Evolutionary conservation across 2,888 invertebrate genomes (phyloP), one percentile per base, ranked within the genome.

Genomic region (Pseudeuparius sepicola): DNA sequence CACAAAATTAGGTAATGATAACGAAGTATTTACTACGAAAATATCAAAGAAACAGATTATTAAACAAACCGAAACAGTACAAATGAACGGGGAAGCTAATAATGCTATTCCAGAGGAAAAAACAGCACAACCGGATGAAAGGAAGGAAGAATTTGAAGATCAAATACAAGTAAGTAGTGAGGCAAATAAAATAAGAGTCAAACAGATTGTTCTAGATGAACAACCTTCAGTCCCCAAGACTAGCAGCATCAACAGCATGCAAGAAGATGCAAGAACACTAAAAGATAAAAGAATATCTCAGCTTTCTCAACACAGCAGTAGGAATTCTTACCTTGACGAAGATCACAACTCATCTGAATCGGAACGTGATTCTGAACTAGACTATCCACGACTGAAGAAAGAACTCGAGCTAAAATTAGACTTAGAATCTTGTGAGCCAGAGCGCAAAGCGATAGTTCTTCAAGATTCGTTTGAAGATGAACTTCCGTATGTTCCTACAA

Each of bases 401-500:
- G 56, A 57, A 15, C 36, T 54, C 7, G 50, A 54, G 26, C 48
- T 56, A 4, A 48, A 55, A 34, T 43, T 65, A 14, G 67, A 74
- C 13, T 68, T 73, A 34, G 53, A 55, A 30, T 71, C 68, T 6
- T 70, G 72, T 46, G 78, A 78, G 48, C 65, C 76, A 29, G 88
- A 88, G 59, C 71, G 81, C 43, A 78, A 79, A 44, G 75, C 78
- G 2, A 67, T 89, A 25, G 85, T 88, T 27, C 68, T 78, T 37
- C 78, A 85, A 56, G 86, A 87, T 55, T 87, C 87, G 23, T 82
- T 85, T 54, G 87, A 87, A 52, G 74, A 74, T 35, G 85, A 86
- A 61, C 66, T 89, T 53, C 89, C 89, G 2, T 88, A 86, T 58
- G 76, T 89, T 53, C 88, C 89, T 36, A 88, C 89, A n/a, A 89